Conservation (phyloP, 2,797 vertebrate species). For the Galagoides demidoff region DNA sequence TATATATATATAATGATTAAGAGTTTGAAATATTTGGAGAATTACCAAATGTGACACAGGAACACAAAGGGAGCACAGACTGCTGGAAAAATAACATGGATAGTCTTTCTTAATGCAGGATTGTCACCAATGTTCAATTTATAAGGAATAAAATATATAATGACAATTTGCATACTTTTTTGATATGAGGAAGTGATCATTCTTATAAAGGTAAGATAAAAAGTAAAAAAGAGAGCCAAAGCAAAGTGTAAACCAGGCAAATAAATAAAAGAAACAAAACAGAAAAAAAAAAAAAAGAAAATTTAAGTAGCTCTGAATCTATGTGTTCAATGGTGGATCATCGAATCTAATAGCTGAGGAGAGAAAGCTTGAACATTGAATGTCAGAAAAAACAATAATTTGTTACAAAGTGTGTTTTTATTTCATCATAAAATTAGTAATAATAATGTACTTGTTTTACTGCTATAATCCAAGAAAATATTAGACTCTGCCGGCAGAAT, state of each 20-base stretch:
- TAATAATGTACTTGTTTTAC: not conserved
- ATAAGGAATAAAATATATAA: not conserved
- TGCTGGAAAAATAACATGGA: too few species aligned
- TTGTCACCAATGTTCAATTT: too few species aligned
- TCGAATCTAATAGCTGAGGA: not conserved
- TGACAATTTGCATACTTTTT: not conserved
- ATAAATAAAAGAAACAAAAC: not conserved
- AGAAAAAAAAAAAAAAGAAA: not conserved
- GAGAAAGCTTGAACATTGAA: not conserved
- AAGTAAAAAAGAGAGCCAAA: not conserved
- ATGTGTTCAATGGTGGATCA: not conserved
- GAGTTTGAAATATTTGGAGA: too few species aligned
- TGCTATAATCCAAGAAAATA: not conserved
- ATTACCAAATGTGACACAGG: too few species aligned
- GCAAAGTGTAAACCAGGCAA: not conserved
- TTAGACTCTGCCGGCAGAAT: not conserved
- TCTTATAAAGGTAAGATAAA: not conserved
- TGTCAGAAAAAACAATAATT: not conserved
- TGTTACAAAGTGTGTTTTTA: not conserved
- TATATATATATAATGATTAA: too few species aligned
- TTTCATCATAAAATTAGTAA: not conserved
- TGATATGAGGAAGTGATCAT: not conserved
- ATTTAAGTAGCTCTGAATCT: too few species aligned
- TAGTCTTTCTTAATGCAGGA: too few species aligned
- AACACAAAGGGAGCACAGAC: too few species aligned